Evolutionary conservation across 2,113 vertebrate species (phyloP), one percentile per base, ranked within the genome.

Genomic region (Triplophysa siluroides): DNA sequence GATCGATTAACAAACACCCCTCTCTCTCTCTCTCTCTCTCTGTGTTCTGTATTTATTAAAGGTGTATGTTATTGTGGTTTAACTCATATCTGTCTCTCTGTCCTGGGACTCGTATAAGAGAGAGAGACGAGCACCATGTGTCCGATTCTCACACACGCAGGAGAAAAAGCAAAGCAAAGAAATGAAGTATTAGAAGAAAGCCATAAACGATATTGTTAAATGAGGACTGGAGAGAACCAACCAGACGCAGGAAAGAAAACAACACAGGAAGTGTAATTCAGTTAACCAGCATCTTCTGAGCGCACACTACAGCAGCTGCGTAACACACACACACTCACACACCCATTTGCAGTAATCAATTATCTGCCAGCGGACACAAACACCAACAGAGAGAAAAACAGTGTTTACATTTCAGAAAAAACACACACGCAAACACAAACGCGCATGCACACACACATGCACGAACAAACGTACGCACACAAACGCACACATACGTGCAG

Each of bases 271-370:
- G 75, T 60, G 84, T 95, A 95, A 96, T 96, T 89, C 83, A 89
- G 93, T 95, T 93, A 95, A 85, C 88, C 89, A 87, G 90, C 89
- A 85, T 89, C 91, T 92, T 87, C 79, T 82, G 85, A 88, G 89
- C 88, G 90, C 88, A 90, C 41, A 76, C 50, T 1, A 41, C 92
- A 92, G 91, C 91, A 87, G 86, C 93, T 90, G 88, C 90, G 87
- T 85, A 86, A 86, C 1, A 14, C 43, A 60, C 80, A 73, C 84
- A 79, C 47, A 19, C 54, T 54, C 78, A 56, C 72, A 64, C 67
- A 83, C 79, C 86, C 84, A 91, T 83, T 88, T 16, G 79, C 85
- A 86, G 87, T 81, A 83, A 84, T 85, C 83, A 88, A 87, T 89
- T 86, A 84, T 86, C 81, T 81, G 69, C 65, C 71, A 88, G 84